A percentile compares a stretch with the other conserved stretches of the same genome.
Conservation (phyloP, 2,888 invertebrate species). For the Oasisia sp. region DNA sequence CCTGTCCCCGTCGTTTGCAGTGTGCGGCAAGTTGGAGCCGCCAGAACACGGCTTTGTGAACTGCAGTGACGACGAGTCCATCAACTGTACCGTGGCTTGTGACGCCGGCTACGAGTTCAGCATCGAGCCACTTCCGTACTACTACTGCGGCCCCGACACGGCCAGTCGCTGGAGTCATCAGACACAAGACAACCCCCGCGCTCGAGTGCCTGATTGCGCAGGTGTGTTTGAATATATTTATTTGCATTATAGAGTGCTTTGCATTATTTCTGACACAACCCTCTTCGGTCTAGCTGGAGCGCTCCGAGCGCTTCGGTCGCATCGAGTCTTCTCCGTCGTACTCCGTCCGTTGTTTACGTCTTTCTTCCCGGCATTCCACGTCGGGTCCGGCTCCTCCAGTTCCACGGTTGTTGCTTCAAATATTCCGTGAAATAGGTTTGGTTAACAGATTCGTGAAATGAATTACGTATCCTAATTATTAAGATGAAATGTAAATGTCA, state of each 20-base stretch:
- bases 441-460: background rate
- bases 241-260: background rate
- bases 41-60: background rate
- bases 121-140: background rate
- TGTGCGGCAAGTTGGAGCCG: background rate
- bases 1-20: background rate
- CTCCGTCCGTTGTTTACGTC: too few species aligned
- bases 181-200: background rate
- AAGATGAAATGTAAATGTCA: background rate
- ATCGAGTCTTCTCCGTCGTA: too few species aligned
- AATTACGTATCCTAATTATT: background rate
- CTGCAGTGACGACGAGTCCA: background rate
- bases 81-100: slow-evolving; percentile 4
- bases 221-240: background rate
- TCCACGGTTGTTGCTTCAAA: background rate
- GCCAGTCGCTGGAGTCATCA: background rate
- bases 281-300: too few species aligned
- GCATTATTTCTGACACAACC: too few species aligned
- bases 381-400: too few species aligned
- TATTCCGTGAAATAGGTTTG: background rate
- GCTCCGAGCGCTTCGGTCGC: too few species aligned
- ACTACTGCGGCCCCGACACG: background rate
- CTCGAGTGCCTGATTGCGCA: background rate
- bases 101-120: slow-evolving; percentile 6
- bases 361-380: too few species aligned